phyloP scores from a whole-genome alignment of 1,140 invertebrate genomes.

The Neodiprion virginianus region DNA sequence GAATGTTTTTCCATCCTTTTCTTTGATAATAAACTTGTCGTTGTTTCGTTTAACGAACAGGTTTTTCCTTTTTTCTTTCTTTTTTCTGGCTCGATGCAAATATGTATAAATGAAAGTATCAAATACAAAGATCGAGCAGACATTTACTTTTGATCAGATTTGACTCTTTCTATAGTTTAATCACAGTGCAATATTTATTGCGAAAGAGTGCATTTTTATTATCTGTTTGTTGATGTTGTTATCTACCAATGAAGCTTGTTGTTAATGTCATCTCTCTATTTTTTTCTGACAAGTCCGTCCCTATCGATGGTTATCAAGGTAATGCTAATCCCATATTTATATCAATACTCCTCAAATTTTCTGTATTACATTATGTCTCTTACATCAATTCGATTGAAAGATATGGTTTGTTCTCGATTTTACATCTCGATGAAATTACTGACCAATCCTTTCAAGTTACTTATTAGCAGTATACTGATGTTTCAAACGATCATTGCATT shows the following conservation, averaged over 20 bases:
- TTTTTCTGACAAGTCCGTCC: slow-evolving; percentile 63
- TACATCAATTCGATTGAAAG: slow-evolving; percentile 39
- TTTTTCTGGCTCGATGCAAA: no score
- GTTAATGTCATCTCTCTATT: slow-evolving; percentile 63
- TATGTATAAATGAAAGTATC: no score
- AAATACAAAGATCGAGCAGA: slow-evolving; percentile 35
- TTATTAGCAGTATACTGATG: slow-evolving; percentile 36
- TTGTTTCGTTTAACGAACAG: no score
- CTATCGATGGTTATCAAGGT: slow-evolving; percentile 63
- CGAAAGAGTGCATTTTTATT: slow-evolving; percentile 49
- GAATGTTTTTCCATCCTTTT: no score
- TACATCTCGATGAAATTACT: slow-evolving; percentile 9
- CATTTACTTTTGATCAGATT: slow-evolving; percentile 36
- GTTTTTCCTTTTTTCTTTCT: no score
- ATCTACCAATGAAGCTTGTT: slow-evolving; percentile 60
- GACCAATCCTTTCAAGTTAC: slow-evolving; percentile 51
- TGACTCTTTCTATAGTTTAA: background rate
- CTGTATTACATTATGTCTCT: slow-evolving; percentile 28
- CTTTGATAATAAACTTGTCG: no score
- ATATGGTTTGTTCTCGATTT: slow-evolving; percentile 40
- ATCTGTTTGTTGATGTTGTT: slow-evolving; percentile 53
- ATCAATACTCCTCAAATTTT: slow-evolving; percentile 60
- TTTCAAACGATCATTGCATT: background rate
- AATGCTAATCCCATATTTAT: slow-evolving; percentile 62
- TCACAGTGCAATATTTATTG: slow-evolving; percentile 25